Base-by-base conservation (phyloP, 2,888 invertebrate genomes). In the Limnephilus lunatus region DNA sequence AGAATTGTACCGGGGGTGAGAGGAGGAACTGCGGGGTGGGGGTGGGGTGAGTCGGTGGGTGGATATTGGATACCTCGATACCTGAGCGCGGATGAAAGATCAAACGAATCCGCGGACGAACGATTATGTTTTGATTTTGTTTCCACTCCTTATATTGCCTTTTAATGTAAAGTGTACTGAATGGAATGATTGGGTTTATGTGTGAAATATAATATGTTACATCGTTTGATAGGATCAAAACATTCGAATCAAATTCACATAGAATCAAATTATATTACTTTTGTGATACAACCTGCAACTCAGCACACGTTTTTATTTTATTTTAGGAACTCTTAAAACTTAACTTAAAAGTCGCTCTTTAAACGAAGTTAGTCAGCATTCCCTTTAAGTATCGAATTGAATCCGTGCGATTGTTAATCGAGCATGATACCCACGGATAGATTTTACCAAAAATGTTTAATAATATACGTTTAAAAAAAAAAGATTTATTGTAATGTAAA, bases 61-160 rank as follows among this genome's bases (percentile, higher is more conserved):
- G 83, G 92, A 92, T 93, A 93, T 92, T 92, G 92, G 92, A 93
- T 93, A 93, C 92, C 92, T 93, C 92, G 92, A 93, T 93, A 93
- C 92, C 92, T 93, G 92, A 91, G 88, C 92, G 85, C 83, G 92
- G 93, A 92, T 92, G 93, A 93, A 93, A 93, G 93, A 93, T 93
- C 93, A 93, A 92, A 93, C 92, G 92, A 89, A 35, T 44, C 86
- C 90, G 86, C 44, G 85, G 87, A 91, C 92, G 92, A 81, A 86
- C 91, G 93, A 93, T 93, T 93, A 91, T 90, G 83, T 92, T 93
- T 92, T 92, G 92, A 92, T 91, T 92, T 92, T 91, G 80, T 90
- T 93, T 90, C 87, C 92, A 91, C 91, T 92, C 89, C 90, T 91
- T 91, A 91, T 93, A 93, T 93, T 93, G 87, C 87, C 87, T 25